Base-by-base conservation (phyloP, 2,797 vertebrate genomes). In the Hypotaenidia philippensis region DNA sequence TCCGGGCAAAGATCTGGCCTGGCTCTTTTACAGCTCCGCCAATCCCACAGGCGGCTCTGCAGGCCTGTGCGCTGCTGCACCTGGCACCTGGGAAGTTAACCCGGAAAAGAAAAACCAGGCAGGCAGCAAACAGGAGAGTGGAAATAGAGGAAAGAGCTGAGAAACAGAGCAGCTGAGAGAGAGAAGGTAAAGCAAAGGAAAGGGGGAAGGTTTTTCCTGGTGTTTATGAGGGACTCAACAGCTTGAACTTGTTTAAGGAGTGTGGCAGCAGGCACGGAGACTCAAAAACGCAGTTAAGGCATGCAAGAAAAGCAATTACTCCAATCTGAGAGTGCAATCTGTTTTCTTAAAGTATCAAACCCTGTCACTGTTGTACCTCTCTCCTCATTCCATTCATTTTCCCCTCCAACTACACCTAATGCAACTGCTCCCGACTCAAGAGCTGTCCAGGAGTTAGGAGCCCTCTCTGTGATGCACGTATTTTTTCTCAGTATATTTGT, bases 1-100 rank as follows among this genome's bases (percentile, higher is more conserved):
- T 95, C 86, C 79, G 71, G 59, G 59, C 44, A 76, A 76, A 70
- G 57, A 88, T 34, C 74, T 79, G 65, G 22, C 59, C 55, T 13
- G 87, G 26, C 23, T 71, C 3, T 91, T 53, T 85, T 72, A 78
- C 44, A 69, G 55, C 55, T 71, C 60, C 0, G 3, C 87, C 90
- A 85, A 85, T 50, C 78, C 72, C 76, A 71, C 36, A 53, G 44
- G 0, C 2, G 2, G 74, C 68, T 94, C 20, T 0, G 34, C 44
- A 82, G 47, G 55, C 25, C 31, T 65, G 59, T 31, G 69, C 59
- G 50, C 29, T 21, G 79, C 66, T 59, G 47, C 70, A 85, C 50
- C 55, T 56, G 36, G 53, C 82, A 94, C 89, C 89, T 4, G 8
- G 57, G 31, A 93, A 71, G 34, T 81, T 61, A 59, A 87, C 23